phyloP scores from a whole-genome alignment of 2,797 vertebrate species.

The Podargus strigoides region DNA sequence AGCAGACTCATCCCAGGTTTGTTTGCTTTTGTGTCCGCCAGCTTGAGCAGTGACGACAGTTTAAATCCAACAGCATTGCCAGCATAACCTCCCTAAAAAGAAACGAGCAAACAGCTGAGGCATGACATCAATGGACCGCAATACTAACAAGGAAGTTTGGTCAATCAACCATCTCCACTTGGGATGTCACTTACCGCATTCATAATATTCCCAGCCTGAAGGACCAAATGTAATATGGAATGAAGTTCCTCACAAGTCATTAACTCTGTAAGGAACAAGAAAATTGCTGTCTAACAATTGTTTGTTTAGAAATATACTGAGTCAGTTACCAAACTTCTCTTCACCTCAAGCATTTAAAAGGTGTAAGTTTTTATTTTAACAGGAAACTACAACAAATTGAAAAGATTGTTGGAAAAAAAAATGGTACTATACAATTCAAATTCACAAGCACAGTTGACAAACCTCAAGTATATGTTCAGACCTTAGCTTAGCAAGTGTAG shows the following conservation, averaged over 20 bases:
- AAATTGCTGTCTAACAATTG: not conserved
- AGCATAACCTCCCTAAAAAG: conserved; percentile 89
- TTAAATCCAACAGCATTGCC: conserved; percentile 98
- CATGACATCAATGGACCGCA: not conserved
- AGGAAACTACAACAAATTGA: not conserved
- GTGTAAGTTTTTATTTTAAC: not conserved
- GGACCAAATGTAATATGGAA: conserved; percentile 92
- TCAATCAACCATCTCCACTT: not conserved
- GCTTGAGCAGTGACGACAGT: conserved; percentile 91
- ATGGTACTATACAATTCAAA: not conserved
- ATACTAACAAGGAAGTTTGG: not conserved
- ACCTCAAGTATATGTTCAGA: not conserved
- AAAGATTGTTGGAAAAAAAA: not conserved
- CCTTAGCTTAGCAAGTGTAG: not conserved
- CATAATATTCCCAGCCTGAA: conserved; percentile 99
- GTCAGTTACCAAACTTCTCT: not conserved
- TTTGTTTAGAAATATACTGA: not conserved
- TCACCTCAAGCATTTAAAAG: not conserved
- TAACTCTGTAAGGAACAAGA: conserved; percentile 79
- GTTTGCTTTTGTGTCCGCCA: conserved; percentile 98
- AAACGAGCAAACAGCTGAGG: conserved; percentile 27
- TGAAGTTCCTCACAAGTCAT: conserved; percentile 94
- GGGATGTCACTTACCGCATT: conserved; percentile 86
- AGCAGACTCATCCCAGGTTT: conserved; percentile 97
- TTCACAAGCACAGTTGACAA: not conserved